These are phyloP conservation scores for Pyrocoelia pectoralis DNA, from an alignment of 2,888 invertebrate species.

Conservation along the genomic window DNA sequence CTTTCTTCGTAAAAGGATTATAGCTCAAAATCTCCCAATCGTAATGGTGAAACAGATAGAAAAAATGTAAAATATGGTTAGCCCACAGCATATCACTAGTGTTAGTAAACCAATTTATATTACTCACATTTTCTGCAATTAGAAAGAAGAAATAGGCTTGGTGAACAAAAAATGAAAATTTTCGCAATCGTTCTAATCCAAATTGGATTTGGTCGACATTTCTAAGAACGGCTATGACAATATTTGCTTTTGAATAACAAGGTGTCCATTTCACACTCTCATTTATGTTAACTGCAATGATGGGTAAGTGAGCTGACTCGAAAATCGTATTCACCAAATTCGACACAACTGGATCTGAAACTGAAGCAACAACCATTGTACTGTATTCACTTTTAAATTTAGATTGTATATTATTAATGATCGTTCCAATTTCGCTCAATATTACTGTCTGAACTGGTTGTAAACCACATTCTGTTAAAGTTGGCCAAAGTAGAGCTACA, in stretches of 20 bases:
- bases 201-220: neutral
- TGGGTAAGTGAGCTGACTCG: too few species aligned
- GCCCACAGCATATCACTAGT: neutral
- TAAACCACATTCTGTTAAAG: too few species aligned
- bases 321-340: too few species aligned
- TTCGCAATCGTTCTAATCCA: neutral
- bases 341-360: too few species aligned
- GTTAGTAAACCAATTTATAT: neutral
- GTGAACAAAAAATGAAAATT: neutral
- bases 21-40: neutral
- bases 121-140: neutral
- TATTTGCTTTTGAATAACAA: neutral
- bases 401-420: too few species aligned
- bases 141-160: too few species aligned
- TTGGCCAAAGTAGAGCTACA: too few species aligned
- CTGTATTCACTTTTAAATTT: too few species aligned
- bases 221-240: neutral
- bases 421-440: too few species aligned
- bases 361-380: too few species aligned
- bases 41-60: constrained; percentile 5
- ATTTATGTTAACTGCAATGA: neutral
- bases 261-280: neutral
- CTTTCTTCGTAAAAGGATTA: constrained; percentile 11
- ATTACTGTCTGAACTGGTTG: too few species aligned
- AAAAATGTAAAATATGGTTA: constrained; percentile 16